Evolutionary conservation across 2,113 vertebrate genomes (phyloP).

Genomic region (Delphinus delphis): DNA sequence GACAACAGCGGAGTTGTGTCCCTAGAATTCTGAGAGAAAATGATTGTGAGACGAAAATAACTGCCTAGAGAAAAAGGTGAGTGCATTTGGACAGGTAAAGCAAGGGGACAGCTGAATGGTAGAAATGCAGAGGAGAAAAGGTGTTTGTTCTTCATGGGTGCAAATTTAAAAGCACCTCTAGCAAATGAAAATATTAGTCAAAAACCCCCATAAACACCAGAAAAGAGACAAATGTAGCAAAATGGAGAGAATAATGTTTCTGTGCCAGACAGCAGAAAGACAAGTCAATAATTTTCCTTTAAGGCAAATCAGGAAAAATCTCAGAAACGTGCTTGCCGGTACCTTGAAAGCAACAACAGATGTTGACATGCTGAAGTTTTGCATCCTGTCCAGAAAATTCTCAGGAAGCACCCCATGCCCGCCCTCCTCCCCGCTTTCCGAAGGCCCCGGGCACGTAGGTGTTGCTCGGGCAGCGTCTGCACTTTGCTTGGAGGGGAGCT

Average conservation of each 20-base stretch:
- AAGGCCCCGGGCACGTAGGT: background rate
- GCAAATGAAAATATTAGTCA: background rate
- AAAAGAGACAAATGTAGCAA: background rate
- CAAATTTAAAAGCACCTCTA: background rate
- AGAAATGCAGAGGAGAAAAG: background rate
- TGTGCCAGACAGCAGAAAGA: background rate
- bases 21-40: background rate
- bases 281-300: background rate
- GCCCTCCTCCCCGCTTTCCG: background rate
- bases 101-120: no score
- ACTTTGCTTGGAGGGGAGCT: background rate
- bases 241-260: background rate
- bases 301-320: background rate
- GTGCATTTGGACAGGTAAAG: background rate
- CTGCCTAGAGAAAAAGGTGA: background rate
- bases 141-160: background rate
- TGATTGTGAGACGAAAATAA: no score
- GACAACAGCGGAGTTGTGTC: fast-evolving
- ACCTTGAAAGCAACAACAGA: background rate
- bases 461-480: no score
- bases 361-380: background rate
- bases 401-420: background rate
- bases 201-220: background rate
- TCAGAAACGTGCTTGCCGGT: background rate
- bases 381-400: background rate